These are phyloP conservation scores for Prosapia bicincta DNA, from an alignment of 2,888 invertebrate species.

Conservation along the genomic window DNA sequence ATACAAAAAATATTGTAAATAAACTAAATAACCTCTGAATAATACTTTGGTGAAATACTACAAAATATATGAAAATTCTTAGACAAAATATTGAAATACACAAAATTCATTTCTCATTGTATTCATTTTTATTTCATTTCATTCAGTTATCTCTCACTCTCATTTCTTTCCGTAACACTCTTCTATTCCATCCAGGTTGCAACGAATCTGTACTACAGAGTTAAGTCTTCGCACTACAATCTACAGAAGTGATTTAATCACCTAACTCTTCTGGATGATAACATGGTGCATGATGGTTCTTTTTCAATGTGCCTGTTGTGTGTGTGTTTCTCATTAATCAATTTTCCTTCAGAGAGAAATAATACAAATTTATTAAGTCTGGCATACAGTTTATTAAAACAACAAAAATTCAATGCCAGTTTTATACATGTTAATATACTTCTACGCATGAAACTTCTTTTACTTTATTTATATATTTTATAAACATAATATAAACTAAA, in stretches of 20 bases:
- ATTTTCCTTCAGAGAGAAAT: neutral
- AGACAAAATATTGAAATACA: no score
- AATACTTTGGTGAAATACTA: no score
- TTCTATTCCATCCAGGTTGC: neutral
- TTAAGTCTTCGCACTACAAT: neutral
- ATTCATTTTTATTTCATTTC: neutral
- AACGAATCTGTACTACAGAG: neutral
- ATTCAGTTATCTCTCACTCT: neutral
- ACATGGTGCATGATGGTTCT: neutral
- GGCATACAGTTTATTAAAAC: neutral
- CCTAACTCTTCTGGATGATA: neutral
- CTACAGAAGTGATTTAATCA: neutral
- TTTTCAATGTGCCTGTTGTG: neutral
- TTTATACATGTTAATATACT: neutral
- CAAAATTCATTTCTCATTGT: neutral
- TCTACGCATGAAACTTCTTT: neutral
- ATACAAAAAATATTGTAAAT: no score
- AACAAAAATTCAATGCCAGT: no score
- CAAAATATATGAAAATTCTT: no score
- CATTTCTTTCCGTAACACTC: neutral
- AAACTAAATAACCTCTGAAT: no score
- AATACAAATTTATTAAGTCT: neutral
- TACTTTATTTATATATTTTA: neutral
- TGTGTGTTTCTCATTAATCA: neutral
- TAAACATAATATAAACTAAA: neutral